These are phyloP conservation scores for Pseudomugil tenellus DNA, from an alignment of 2,797 vertebrate genomes.

Conservation along the genomic window DNA sequence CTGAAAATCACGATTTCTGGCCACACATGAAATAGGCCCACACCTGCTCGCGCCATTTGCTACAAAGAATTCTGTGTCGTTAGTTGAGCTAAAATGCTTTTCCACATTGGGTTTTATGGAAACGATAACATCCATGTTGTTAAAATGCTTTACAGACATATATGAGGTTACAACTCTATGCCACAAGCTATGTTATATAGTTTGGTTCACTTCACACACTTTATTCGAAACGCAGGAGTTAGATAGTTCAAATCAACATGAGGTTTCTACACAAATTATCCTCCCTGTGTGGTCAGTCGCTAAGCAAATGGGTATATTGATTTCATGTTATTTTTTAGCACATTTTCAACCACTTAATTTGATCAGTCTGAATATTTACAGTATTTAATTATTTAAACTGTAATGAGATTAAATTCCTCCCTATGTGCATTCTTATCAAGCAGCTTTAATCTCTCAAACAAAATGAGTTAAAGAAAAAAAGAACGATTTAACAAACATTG, in stretches of 20 bases:
- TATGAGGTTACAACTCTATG: constrained; percentile 47
- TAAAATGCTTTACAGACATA: constrained; percentile 51
- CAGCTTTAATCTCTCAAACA: too few species aligned
- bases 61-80: constrained; percentile 52
- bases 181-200: constrained; percentile 35
- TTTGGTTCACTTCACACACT: constrained; percentile 40
- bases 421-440: background rate
- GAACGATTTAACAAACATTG: background rate
- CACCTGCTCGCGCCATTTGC: constrained; percentile 67
- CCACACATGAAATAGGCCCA: constrained; percentile 49
- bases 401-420: background rate
- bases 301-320: background rate
- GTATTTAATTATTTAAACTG: background rate
- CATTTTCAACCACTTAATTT: background rate
- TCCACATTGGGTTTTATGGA: constrained; percentile 69
- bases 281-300: background rate
- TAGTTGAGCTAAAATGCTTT: constrained; percentile 64
- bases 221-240: constrained; percentile 43
- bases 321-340: background rate
- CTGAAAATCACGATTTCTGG: constrained; percentile 40
- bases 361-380: background rate
- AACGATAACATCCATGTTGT: constrained; percentile 63
- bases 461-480: background rate
- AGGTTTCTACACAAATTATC: background rate
- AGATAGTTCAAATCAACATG: constrained; percentile 29